Evolutionary conservation across 2,113 vertebrate species (phyloP).

Genomic region (Pimephales promelas): DNA sequence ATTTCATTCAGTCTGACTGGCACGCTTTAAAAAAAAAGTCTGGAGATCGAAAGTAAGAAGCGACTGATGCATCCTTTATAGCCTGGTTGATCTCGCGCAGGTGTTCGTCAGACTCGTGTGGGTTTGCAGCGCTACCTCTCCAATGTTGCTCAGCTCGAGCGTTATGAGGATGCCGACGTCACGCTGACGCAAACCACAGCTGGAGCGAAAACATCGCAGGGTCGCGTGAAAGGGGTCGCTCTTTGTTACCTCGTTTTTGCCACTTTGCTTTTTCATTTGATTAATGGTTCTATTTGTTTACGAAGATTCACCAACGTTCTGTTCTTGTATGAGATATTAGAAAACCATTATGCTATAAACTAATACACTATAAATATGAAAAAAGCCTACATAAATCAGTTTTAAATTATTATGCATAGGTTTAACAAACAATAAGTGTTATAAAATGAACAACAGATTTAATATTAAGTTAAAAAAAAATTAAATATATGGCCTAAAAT

Average conservation of each 20-base stretch:
- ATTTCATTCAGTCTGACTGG: not conserved
- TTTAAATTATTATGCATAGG: not conserved
- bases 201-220: not conserved
- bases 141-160: not conserved
- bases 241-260: not conserved
- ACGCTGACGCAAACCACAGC: not conserved
- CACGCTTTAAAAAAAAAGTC: not conserved
- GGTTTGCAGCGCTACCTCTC: not conserved
- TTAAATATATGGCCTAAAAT: too few relatives aligned
- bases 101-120: not conserved
- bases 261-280: not conserved
- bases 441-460: not conserved
- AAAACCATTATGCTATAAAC: not conserved
- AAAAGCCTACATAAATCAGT: not conserved
- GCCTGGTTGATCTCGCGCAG: not conserved
- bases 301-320: not conserved
- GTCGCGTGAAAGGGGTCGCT: not conserved
- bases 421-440: not conserved
- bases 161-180: not conserved
- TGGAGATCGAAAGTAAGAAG: not conserved
- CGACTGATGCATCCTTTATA: not conserved
- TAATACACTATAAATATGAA: not conserved
- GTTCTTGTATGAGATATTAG: not conserved
- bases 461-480: not conserved
- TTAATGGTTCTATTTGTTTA: not conserved